Evolutionary conservation across 2,797 vertebrate species (phyloP).

Genomic region (Thalassophryne amazonica): DNA sequence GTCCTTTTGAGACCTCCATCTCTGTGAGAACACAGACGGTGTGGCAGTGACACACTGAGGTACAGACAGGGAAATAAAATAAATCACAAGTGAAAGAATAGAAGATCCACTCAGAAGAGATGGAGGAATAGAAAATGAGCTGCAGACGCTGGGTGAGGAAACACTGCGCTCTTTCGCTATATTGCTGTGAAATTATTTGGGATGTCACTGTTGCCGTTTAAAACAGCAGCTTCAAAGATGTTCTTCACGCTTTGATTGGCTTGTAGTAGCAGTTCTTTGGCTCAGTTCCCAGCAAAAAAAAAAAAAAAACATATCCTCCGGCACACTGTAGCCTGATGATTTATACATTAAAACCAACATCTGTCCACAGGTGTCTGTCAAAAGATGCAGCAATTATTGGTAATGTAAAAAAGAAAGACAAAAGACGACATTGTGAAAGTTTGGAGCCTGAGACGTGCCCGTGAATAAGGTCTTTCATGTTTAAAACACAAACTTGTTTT

Average conservation of each 20-base stretch:
- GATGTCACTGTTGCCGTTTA: constrained; percentile 25
- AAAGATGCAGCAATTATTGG: constrained; percentile 13
- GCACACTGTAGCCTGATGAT: constrained; percentile 34
- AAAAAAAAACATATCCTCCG: constrained; percentile 7
- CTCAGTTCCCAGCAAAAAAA: constrained; percentile 34
- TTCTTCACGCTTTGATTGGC: constrained; percentile 60
- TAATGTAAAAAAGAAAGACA: constrained; percentile 19
- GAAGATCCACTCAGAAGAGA: neutral
- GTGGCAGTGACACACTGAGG: neutral
- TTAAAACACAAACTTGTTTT: constrained; percentile 8
- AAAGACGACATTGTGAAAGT: constrained; percentile 1
- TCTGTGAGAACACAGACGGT: neutral
- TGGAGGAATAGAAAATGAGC: neutral
- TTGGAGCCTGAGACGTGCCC: neutral
- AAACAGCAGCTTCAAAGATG: constrained; percentile 47
- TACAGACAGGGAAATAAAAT: neutral
- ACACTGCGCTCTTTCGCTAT: constrained; percentile 8
- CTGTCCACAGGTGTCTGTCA: constrained; percentile 5
- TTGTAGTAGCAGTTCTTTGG: constrained; percentile 51
- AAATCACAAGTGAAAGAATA: neutral
- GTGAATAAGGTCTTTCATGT: neutral
- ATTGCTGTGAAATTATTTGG: constrained; percentile 53
- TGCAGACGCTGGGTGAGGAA: constrained; percentile 2
- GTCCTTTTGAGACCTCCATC: neutral
- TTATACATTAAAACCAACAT: constrained; percentile 49